Evolutionary conservation across 2,113 vertebrate genomes (phyloP), one percentile per base, ranked within the genome.

Genomic region (Calidris pugnax): DNA sequence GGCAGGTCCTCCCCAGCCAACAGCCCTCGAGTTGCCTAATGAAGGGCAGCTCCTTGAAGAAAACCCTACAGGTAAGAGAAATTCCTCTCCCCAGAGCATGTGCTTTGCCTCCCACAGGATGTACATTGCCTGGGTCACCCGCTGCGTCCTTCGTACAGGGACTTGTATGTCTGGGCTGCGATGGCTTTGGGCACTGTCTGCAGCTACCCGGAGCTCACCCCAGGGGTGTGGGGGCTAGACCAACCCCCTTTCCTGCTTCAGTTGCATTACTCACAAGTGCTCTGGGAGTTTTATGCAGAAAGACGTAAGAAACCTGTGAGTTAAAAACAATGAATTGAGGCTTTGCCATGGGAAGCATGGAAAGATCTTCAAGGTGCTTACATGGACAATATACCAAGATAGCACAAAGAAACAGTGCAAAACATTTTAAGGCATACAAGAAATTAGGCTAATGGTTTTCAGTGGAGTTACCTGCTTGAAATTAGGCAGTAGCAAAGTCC

Each of bases 51-150:
- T 62, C 28, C 3, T 5, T 10, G 32, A 71, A 67, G 56, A 85
- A 82, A 85, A 66, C 18, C 20, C 9, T 17, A 12, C 21, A 75
- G 78, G 62, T 89, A 85, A 64, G 81, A 68, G 22, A 24, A 87
- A 60, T 63, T 63, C 12, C 18, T 84, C 26, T 71, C 32, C 2
- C 6, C 11, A 50, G n/a, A 59, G n/a, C 7, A 0, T 18, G 11
- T 2, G 3, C 37, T 47, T 63, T 57, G 15, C 48, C 18, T 26
- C 15, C 45, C 1, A 6, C 14, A 13, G 90, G 28, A 19, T 32
- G 30, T 16, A 18, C 0, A 0, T 14, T 78, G 50, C 23, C 22
- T 6, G 24, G 17, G 17, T 7, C 80, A 27, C 20, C 33, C 1
- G 1, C n/a, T 26, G 17, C 2, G 22, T 37, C 33, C 33, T 56